Conservation (phyloP, 2,113 vertebrate genomes). For the Aix galericulata region DNA sequence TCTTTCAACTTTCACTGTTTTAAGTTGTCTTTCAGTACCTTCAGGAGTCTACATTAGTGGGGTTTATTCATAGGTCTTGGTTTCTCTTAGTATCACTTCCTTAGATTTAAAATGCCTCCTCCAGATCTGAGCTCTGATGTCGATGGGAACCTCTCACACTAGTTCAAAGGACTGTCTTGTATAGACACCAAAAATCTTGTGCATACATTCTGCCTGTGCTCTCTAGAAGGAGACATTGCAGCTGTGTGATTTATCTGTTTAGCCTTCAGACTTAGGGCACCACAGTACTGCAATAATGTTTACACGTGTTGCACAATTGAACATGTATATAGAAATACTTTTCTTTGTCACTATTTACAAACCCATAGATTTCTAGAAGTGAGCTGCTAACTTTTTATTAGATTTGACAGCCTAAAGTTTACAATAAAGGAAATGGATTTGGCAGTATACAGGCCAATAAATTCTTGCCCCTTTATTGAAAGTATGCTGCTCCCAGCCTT, state of each 20-base stretch:
- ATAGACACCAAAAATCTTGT: not conserved
- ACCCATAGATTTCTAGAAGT: accelerated
- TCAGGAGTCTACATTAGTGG: not conserved
- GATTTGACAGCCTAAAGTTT: not conserved
- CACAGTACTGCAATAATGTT: too few species aligned
- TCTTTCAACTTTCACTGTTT: not conserved
- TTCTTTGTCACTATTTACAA: not conserved
- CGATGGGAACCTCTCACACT: not conserved
- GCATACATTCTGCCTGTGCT: accelerated
- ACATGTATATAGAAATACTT: not conserved
- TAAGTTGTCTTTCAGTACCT: not conserved
- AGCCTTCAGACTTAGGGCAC: not conserved
- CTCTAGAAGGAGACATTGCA: not conserved
- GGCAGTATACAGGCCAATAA: not conserved
- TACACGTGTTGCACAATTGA: not conserved
- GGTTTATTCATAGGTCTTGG: not conserved
- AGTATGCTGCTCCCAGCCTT: not conserved
- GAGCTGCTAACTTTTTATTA: not conserved
- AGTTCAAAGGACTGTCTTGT: not conserved
- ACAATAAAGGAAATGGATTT: not conserved
- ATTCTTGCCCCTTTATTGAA: not conserved
- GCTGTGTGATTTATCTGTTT: not conserved
- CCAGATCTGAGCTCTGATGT: not conserved
- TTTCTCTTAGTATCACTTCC: not conserved
- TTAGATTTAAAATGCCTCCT: not conserved